phyloP scores from a whole-genome alignment of 2,113 vertebrate genomes.

The Clarias macrocephalus region DNA sequence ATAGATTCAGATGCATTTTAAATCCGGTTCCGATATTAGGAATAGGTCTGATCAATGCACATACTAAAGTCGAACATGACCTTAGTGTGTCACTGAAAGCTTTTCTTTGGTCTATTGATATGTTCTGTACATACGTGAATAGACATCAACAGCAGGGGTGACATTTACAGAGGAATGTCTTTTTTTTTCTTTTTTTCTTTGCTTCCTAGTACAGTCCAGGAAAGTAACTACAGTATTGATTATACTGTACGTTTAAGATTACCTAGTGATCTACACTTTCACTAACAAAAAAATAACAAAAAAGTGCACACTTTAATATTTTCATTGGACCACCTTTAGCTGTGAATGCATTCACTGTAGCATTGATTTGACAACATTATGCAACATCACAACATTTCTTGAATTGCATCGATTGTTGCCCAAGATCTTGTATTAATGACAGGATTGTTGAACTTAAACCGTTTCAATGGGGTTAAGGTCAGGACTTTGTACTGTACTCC shows the following conservation, averaged over 20 bases:
- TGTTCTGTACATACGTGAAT: not conserved
- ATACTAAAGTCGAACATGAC: not conserved
- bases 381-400: too few species aligned
- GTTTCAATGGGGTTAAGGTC: too few species aligned
- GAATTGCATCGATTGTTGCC: too few species aligned
- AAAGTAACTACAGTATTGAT: not conserved
- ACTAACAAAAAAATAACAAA: too few species aligned
- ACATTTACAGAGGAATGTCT: slow-evolving; percentile 5
- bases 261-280: not conserved
- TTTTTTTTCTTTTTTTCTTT: not conserved
- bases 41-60: not conserved
- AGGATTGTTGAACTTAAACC: too few species aligned
- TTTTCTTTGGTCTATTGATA: not conserved
- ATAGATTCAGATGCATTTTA: slow-evolving; percentile 3
- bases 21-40: not conserved
- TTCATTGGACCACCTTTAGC: too few species aligned
- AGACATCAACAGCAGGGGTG: not conserved
- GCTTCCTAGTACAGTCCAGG: not conserved
- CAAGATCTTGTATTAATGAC: too few species aligned
- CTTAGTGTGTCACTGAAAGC: not conserved
- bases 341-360: too few species aligned
- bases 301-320: too few species aligned
- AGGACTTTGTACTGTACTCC: too few species aligned
- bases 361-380: too few species aligned
- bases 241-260: not conserved